Percentiles rank a stretch among this genome's conserved stretches.
Conservation (phyloP, 2,113 vertebrate genomes). For the Semicossyphus pulcher region DNA sequence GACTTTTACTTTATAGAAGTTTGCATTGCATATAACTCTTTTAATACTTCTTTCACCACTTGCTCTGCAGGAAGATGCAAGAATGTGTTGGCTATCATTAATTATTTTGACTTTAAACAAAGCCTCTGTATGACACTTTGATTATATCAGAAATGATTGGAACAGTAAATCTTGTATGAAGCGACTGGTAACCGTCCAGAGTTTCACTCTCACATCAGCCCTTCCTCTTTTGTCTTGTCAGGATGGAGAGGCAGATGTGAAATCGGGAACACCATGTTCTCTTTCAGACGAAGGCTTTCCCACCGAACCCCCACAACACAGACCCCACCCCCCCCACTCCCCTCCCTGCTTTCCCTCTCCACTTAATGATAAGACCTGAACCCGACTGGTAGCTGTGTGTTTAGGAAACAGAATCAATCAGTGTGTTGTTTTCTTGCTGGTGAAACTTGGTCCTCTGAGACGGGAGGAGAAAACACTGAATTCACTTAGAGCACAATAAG, state of each 20-base stretch:
- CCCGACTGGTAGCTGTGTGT: background rate
- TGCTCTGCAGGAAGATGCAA: background rate
- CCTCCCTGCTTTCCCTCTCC: background rate
- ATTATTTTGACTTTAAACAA: background rate
- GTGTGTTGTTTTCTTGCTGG: slow-evolving; percentile 1
- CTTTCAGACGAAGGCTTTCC: slow-evolving; percentile 39
- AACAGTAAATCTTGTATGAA: background rate
- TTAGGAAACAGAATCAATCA: background rate
- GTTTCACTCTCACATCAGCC: background rate
- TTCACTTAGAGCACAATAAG: background rate
- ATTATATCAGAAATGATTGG: background rate
- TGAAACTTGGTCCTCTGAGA: background rate
- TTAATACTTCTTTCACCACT: background rate
- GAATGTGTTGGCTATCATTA: background rate
- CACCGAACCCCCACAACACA: slow-evolving; percentile 25
- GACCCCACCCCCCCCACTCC: slow-evolving; percentile 1
- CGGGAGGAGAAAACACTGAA: background rate
- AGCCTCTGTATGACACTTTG: background rate
- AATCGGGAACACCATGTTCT: slow-evolving; percentile 65
- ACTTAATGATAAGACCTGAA: slow-evolving; percentile 3
- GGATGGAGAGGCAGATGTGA: slow-evolving; percentile 42
- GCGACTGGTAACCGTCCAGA: slow-evolving; percentile 1
- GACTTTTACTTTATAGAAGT: no score
- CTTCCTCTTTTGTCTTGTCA: slow-evolving; percentile 40
- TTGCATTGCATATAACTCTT: background rate